Conservation (phyloP, 2,888 invertebrate genomes). For the Catonia carolina region DNA sequence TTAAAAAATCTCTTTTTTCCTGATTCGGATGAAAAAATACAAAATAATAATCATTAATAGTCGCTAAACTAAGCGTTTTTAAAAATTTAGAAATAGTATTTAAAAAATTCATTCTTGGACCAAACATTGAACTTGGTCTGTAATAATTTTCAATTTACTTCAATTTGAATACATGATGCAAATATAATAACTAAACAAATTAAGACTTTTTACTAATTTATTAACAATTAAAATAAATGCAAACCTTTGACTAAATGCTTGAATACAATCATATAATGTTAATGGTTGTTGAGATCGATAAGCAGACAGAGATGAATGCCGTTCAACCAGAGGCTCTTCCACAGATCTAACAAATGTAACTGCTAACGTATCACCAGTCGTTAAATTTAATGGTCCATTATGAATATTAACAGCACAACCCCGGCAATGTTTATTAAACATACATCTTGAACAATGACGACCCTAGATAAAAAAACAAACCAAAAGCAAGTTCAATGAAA, state of each 20-base stretch:
- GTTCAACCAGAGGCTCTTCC: conserved; percentile 41
- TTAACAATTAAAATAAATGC: background rate
- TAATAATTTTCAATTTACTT: too few species aligned
- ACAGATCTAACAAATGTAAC: conserved; percentile 44
- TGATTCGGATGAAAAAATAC: too few species aligned
- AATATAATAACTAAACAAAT: background rate
- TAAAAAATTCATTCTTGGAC: too few species aligned
- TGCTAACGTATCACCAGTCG: conserved; percentile 50
- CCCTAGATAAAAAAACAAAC: conserved; percentile 47
- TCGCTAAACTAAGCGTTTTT: too few species aligned
- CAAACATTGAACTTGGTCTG: too few species aligned
- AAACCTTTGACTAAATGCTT: conserved; percentile 55
- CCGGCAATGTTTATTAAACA: conserved; percentile 49
- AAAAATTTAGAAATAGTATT: too few species aligned
- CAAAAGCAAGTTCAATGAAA: too few species aligned
- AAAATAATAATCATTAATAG: too few species aligned
- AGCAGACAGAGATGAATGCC: conserved; percentile 47
- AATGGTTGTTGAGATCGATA: conserved; percentile 47
- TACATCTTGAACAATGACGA: conserved; percentile 52
- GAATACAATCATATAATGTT: conserved; percentile 54
- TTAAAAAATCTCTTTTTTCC: too few species aligned
- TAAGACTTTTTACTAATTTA: background rate
- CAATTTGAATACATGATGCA: too few species aligned
- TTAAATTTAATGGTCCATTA: conserved; percentile 45
- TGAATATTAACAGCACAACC: conserved; percentile 49